Evolutionary conservation across 2,888 invertebrate genomes (phyloP).

Genomic region (Euzophera pinguis): DNA sequence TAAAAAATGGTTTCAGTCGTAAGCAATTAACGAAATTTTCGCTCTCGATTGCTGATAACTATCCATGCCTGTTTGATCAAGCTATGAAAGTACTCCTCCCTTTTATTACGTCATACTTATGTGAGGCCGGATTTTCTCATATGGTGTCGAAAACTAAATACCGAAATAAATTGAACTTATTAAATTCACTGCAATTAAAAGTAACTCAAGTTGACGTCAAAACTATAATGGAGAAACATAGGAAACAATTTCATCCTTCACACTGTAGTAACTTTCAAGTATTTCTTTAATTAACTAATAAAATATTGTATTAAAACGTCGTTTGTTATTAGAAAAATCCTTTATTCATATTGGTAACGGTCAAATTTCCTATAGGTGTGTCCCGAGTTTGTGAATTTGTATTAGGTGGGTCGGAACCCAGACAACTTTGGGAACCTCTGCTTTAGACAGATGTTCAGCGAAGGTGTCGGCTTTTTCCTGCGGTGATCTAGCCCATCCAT

Average conservation of each 20-base stretch:
- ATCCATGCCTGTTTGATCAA: slow-evolving; percentile 3
- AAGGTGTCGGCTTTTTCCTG: too few relatives aligned
- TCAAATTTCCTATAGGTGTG: slow-evolving; percentile 6
- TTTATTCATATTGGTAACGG: not conserved
- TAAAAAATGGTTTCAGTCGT: not conserved
- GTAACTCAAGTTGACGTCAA: slow-evolving; percentile 6
- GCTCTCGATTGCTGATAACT: not conserved
- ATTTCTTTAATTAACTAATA: not conserved
- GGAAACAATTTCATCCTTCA: slow-evolving; percentile 1
- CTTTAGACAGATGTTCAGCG: too few relatives aligned
- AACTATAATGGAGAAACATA: slow-evolving; percentile 9
- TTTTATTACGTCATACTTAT: slow-evolving; percentile 11
- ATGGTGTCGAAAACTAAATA: not conserved
- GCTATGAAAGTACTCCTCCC: not conserved
- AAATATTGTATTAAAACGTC: not conserved
- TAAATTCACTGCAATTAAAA: slow-evolving; percentile 4
- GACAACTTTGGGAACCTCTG: slow-evolving; percentile 14
- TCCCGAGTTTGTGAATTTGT: slow-evolving; percentile 1
- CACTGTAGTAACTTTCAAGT: not conserved
- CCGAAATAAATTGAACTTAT: slow-evolving; percentile 5
- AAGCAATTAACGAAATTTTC: slow-evolving; percentile 5
- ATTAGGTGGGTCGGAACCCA: slow-evolving; percentile 1
- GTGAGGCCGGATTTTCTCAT: slow-evolving; percentile 1
- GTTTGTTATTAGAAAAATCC: slow-evolving; percentile 3
- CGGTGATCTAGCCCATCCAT: too few relatives aligned